Base-by-base conservation (phyloP, 1,140 invertebrate genomes). In the Musca domestica region DNA sequence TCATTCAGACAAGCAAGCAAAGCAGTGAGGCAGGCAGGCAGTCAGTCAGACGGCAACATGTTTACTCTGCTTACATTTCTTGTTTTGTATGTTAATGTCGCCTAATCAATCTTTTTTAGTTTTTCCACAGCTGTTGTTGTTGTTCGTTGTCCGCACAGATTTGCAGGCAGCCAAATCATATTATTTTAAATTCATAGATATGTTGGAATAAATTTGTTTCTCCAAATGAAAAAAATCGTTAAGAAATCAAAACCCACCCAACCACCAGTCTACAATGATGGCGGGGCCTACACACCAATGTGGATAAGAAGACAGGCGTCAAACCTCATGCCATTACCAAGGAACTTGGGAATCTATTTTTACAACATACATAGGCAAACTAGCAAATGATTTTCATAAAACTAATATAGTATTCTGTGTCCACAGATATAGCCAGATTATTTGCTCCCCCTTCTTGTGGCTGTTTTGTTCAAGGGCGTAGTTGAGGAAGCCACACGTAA, bases 1-100 rank as follows among this genome's bases (percentile, higher is more conserved):
- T 41, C 10, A 12, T 41, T 41, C 12, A 12, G 34, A 19, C 17
- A 19, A 15, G 17, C 2, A 10, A 48, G 2, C 15, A 48, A 48
- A 51, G 2, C 17, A 51, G 7, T 7, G 17, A 51, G 20, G 48
- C 20, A 51, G 48, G 9, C 10, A 19, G 47, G 9, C 15, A 48
- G 47, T 48, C 15, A 48, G 15, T 48, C 17, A 51, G 17, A 51
- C 6, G 17, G 48, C 48, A 51, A 51, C 48, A 51, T 51, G 48
- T 51, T 51, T 51, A 14, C 20, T 19, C 20, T 51, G 48, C 15
- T 61, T 34, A 20, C 27, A 61, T 20, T 10, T 61, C 17, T 61
- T 61, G 30, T 61, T 61, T 61, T 61, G 19, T 61, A 61, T 61
- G 56, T 61, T 61, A 61, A 61, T 61, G 56, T 61, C 56, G 56